A percentile compares a stretch with the other conserved stretches of the same genome.
phyloP scores from a whole-genome alignment of 92 coral and sea anemone species.

The Porites rus region DNA sequence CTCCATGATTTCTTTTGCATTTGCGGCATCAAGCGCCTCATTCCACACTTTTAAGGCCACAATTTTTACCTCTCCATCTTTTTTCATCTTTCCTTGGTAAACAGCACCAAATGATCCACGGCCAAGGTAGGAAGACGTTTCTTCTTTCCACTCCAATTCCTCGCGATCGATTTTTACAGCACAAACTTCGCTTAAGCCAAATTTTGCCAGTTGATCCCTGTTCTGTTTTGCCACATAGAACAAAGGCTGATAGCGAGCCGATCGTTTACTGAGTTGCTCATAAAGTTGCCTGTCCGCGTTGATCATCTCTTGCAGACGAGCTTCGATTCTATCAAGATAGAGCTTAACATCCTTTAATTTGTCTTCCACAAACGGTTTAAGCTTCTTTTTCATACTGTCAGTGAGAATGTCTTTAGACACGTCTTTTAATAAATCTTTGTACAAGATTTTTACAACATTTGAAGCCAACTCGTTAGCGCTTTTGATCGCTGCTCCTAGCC shows the following conservation, averaged over 20 bases:
- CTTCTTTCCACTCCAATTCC: constrained; percentile 58
- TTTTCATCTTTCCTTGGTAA: constrained; percentile 44
- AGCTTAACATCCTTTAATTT: constrained; percentile 6
- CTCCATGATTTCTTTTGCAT: constrained; percentile 5
- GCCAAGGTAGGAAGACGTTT: constrained; percentile 20
- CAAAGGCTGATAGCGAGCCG: constrained; percentile 14
- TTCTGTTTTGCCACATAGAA: background rate
- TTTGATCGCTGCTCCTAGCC: too few relatives aligned
- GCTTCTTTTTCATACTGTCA: background rate
- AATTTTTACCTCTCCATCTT: background rate
- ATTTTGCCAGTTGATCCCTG: constrained; percentile 15
- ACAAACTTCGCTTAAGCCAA: constrained; percentile 18
- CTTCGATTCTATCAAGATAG: constrained; percentile 6
- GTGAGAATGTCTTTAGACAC: constrained; percentile 2
- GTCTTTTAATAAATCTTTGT: constrained; percentile 4
- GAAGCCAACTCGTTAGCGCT: too few relatives aligned
- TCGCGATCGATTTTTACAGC: background rate
- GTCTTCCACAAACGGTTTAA: background rate
- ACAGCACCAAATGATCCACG: constrained; percentile 50
- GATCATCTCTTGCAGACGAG: constrained; percentile 34
- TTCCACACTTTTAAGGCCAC: constrained; percentile 52
- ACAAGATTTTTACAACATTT: background rate
- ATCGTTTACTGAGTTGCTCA: background rate
- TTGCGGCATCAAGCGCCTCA: background rate
- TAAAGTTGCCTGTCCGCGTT: constrained; percentile 9